phyloP scores from a whole-genome alignment of 2,888 invertebrate genomes.

The Agrenia bidenticulata region DNA sequence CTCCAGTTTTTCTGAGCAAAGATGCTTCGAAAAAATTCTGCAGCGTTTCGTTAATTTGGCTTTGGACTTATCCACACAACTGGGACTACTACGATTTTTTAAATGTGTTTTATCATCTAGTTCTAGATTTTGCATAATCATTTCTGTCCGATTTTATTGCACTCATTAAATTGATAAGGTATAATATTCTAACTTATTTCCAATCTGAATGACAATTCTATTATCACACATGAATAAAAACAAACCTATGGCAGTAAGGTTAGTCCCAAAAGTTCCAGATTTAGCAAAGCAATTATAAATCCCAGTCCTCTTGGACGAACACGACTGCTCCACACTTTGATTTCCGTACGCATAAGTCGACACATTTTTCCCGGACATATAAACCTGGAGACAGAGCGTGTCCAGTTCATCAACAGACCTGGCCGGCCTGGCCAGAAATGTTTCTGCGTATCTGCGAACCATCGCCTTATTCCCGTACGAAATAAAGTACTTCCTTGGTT shows the following conservation, averaged over 20 bases:
- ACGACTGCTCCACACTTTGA: conserved; percentile 24
- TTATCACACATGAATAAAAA: too few species aligned
- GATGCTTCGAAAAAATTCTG: too few species aligned
- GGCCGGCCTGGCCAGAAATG: conserved; percentile 27
- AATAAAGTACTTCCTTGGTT: conserved; percentile 26
- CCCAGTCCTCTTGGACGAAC: conserved; percentile 19
- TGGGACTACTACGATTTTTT: too few species aligned
- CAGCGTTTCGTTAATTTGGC: too few species aligned
- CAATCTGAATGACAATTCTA: too few species aligned
- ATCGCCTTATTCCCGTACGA: conserved; percentile 26
- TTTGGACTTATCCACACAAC: too few species aligned
- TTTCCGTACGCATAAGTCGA: conserved; percentile 23
- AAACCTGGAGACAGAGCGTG: conserved; percentile 18
- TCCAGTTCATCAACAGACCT: conserved; percentile 31
- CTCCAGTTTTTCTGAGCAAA: too few species aligned
- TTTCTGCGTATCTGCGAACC: conserved; percentile 26
- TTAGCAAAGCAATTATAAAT: conserved; percentile 19
- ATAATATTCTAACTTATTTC: not conserved
- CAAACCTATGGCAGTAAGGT: conserved; percentile 22
- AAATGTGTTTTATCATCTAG: too few species aligned
- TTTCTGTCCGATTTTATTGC: too few species aligned
- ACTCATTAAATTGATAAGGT: not conserved
- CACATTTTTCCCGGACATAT: conserved; percentile 24
- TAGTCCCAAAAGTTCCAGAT: conserved; percentile 15
- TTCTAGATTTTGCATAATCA: too few species aligned